phyloP scores from a whole-genome alignment of 2,797 vertebrate genomes.

The Cossypha heuglini region DNA sequence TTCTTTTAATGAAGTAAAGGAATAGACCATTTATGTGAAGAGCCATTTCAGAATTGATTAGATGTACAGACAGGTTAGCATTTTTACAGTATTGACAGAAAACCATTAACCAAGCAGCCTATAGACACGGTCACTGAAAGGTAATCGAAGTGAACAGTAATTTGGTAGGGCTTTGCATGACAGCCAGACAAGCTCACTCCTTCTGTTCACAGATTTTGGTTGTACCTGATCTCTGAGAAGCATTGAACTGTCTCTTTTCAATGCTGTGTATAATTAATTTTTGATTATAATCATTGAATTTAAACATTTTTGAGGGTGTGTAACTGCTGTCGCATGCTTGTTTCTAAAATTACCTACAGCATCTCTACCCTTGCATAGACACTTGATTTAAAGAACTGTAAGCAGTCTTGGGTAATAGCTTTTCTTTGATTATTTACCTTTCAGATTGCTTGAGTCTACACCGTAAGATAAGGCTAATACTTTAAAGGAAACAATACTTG shows the following conservation, averaged over 20 bases:
- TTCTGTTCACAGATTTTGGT: not conserved
- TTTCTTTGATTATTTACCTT: slow-evolving; percentile 53
- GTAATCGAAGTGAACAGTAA: slow-evolving; percentile 73
- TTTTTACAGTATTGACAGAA: slow-evolving; percentile 82
- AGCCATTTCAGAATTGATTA: slow-evolving; percentile 75
- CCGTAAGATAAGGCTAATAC: slow-evolving; percentile 22
- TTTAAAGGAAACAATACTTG: slow-evolving; percentile 32
- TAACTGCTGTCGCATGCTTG: not conserved
- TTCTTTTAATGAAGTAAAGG: slow-evolving; percentile 66
- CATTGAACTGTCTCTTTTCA: not conserved
- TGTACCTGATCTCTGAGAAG: not conserved
- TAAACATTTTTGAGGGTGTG: not conserved
- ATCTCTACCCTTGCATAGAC: not conserved
- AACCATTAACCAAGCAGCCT: slow-evolving; percentile 71
- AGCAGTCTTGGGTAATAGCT: slow-evolving; percentile 33
- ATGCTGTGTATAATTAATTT: slow-evolving; percentile 20
- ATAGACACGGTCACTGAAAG: slow-evolving; percentile 68
- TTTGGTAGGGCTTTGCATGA: slow-evolving; percentile 52
- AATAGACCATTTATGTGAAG: slow-evolving; percentile 66
- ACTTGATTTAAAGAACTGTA: not conserved
- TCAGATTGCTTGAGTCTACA: slow-evolving; percentile 24
- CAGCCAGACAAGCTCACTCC: slow-evolving; percentile 3
- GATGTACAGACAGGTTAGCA: slow-evolving; percentile 73
- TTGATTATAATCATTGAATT: not conserved
- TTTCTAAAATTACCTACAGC: slow-evolving; percentile 23